phyloP scores from a whole-genome alignment of 2,113 vertebrate genomes.

The Cebidichthys violaceus region DNA sequence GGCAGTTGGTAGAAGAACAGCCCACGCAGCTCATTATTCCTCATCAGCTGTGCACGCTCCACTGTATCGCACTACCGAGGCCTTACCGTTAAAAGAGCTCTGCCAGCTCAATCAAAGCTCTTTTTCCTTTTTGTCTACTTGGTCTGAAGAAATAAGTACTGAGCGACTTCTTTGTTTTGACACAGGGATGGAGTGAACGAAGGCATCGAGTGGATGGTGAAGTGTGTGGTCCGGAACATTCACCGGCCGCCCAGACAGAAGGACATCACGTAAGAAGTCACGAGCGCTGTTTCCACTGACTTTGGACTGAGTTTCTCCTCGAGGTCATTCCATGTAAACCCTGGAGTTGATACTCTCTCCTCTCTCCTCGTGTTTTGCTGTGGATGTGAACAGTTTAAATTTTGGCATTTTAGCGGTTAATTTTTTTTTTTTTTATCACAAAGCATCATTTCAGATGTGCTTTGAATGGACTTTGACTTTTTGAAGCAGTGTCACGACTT shows the following conservation, averaged over 20 bases:
- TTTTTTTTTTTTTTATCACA: conserved; percentile 12
- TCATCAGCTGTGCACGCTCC: not conserved
- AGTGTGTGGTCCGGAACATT: conserved; percentile 77
- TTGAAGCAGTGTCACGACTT: not conserved
- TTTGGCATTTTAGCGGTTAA: conserved; percentile 9
- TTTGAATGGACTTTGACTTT: conserved; percentile 5
- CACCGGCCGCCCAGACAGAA: conserved; percentile 77
- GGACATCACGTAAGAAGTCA: conserved; percentile 73
- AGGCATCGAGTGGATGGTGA: conserved; percentile 80
- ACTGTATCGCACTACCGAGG: not conserved
- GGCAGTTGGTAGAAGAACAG: not conserved
- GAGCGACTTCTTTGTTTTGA: not conserved
- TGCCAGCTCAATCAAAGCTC: not conserved
- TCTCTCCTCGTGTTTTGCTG: conserved; percentile 33
- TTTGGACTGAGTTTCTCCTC: conserved; percentile 29
- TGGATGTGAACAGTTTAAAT: conserved; percentile 30
- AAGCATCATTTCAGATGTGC: not conserved
- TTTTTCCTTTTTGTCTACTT: not conserved
- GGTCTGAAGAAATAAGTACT: not conserved
- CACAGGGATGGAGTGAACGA: conserved; percentile 77
- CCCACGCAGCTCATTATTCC: not conserved
- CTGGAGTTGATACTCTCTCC: conserved; percentile 9
- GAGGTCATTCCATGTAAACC: conserved; percentile 40
- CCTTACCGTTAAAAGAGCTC: not conserved
- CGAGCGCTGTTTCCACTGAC: not conserved